Percentiles rank a stretch among this genome's conserved stretches.
phyloP scores from a whole-genome alignment of 2,888 invertebrate genomes.

The Drosophila maculinotata region DNA sequence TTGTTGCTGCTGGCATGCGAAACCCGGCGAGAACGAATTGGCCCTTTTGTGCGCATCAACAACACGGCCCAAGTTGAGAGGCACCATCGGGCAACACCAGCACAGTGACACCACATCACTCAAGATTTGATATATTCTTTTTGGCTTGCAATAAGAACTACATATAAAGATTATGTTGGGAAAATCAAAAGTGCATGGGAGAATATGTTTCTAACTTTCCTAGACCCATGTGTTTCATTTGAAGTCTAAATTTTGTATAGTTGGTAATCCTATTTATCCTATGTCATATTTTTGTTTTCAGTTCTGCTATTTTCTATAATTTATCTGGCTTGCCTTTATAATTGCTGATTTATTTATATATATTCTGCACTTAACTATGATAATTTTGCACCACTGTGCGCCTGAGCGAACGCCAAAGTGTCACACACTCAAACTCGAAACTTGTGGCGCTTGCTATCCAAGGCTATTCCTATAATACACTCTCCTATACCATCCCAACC shows the following conservation, averaged over 20 bases:
- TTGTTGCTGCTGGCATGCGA: slow-evolving; percentile 58
- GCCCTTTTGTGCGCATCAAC: slow-evolving; percentile 79
- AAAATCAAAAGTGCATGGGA: not conserved
- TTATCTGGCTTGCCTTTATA: no score
- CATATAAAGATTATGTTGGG: not conserved
- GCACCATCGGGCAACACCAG: slow-evolving; percentile 32
- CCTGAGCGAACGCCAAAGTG: slow-evolving; percentile 49
- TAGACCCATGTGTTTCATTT: not conserved
- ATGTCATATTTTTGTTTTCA: no score
- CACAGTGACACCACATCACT: slow-evolving; percentile 50
- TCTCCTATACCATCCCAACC: not conserved
- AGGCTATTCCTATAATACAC: slow-evolving; percentile 53
- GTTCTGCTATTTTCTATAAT: no score
- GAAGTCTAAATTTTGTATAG: no score
- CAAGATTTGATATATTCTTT: not conserved
- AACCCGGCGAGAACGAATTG: slow-evolving; percentile 80
- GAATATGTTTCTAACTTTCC: not conserved
- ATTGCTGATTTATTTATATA: not conserved
- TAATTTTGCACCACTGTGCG: slow-evolving; percentile 53
- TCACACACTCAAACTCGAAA: slow-evolving; percentile 44
- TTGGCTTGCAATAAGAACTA: not conserved
- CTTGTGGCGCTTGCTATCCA: slow-evolving; percentile 54
- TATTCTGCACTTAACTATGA: not conserved
- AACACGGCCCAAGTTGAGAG: slow-evolving; percentile 71
- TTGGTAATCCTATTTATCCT: no score